phyloP scores from a whole-genome alignment of 2,797 vertebrate genomes.

The Rhinichthys osculus region DNA sequence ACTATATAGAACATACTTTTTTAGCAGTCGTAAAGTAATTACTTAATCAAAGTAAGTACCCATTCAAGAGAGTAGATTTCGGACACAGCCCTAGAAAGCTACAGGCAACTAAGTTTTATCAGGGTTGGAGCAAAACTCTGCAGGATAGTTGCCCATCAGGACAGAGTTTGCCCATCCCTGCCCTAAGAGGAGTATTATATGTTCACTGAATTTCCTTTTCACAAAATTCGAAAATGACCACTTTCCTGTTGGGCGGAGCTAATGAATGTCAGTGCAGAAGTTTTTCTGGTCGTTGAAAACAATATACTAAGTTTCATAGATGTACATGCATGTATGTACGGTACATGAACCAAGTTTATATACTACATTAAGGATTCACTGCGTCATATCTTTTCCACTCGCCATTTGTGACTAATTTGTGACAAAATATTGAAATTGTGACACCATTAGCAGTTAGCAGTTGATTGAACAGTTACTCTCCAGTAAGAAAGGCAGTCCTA shows the following conservation, averaged over 20 bases:
- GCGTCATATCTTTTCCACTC: background rate
- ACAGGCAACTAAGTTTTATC: background rate
- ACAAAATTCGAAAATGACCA: background rate
- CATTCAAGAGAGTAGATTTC: too few relatives aligned
- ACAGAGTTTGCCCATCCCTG: background rate
- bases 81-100: background rate
- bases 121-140: background rate
- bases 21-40: too few relatives aligned
- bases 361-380: background rate
- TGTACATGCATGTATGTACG: background rate
- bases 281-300: background rate
- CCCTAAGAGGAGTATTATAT: background rate
- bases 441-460: background rate
- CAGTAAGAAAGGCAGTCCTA: background rate
- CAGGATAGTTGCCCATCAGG: background rate
- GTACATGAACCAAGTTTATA: background rate
- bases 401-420: background rate
- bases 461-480: conserved; percentile 3
- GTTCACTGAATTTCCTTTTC: background rate
- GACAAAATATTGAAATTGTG: conserved; percentile 1
- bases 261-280: background rate
- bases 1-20: too few relatives aligned
- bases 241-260: background rate
- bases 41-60: too few relatives aligned
- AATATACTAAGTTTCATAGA: background rate